Conservation (phyloP, 2,888 invertebrate genomes). For the Spialia ferax region DNA sequence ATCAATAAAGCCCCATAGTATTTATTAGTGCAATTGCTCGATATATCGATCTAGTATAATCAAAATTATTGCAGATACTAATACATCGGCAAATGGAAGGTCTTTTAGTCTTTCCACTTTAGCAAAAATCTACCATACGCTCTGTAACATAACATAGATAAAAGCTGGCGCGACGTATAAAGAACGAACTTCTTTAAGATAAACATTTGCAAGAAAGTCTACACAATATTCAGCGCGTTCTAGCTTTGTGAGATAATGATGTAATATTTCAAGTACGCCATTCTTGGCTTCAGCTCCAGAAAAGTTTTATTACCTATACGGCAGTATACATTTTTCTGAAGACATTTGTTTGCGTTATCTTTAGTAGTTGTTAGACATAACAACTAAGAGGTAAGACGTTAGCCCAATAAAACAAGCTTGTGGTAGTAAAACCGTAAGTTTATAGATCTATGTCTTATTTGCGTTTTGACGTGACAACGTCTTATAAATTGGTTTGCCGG, state of each 20-base stretch:
- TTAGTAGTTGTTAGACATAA: background rate
- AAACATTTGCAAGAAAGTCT: constrained; percentile 39
- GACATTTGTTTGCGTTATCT: background rate
- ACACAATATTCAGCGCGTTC: constrained; percentile 44
- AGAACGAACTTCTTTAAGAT: constrained; percentile 27
- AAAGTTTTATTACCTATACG: constrained; percentile 51
- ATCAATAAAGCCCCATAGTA: background rate
- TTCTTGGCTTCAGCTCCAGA: constrained; percentile 54
- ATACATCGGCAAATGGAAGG: background rate
- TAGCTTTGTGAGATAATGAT: constrained; percentile 51
- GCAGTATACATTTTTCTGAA: constrained; percentile 20
- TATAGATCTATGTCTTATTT: no score
- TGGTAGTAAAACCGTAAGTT: background rate
- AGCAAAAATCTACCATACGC: no score
- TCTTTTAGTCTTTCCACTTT: no score
- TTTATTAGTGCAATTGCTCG: background rate
- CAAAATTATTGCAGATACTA: background rate
- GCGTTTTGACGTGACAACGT: no score
- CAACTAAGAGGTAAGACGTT: no score
- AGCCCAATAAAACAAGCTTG: background rate
- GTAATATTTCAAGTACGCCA: constrained; percentile 53
- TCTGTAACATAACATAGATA: background rate
- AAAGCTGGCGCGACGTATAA: constrained; percentile 1
- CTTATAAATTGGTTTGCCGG: no score
- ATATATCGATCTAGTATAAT: background rate